Conservation (phyloP, 2,888 invertebrate genomes). For the Venustoraphidia nigricollis region DNA sequence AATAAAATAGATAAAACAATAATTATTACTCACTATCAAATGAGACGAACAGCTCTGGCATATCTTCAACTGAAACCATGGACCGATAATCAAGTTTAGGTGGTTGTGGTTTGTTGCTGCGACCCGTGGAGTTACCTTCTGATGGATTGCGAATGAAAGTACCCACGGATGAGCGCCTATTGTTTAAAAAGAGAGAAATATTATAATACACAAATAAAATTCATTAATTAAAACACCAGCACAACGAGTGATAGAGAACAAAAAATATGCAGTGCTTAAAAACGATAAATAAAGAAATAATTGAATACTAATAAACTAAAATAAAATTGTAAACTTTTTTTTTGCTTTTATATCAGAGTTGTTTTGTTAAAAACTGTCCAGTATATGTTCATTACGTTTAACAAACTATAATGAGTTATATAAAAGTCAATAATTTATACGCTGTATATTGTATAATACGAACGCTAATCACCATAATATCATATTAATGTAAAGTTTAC, state of each 20-base stretch:
- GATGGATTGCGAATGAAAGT: conserved; percentile 63
- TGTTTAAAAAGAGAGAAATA: not conserved
- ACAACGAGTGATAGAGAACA: not conserved
- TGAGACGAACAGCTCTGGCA: conserved; percentile 87
- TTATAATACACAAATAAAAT: not conserved
- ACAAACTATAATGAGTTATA: no score
- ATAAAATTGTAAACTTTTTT: not conserved
- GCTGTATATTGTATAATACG: no score
- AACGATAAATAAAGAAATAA: not conserved
- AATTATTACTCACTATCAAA: conserved; percentile 68
- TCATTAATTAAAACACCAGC: not conserved
- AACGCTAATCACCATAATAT: no score
- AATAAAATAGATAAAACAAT: conserved; percentile 6
- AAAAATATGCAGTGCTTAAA: not conserved
- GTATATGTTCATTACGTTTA: no score
- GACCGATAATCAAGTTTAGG: conserved; percentile 79
- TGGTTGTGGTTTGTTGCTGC: conserved; percentile 38
- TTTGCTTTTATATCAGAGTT: no score
- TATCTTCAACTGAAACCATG: conserved; percentile 88
- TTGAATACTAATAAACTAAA: not conserved
- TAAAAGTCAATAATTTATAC: no score
- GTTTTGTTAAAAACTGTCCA: no score
- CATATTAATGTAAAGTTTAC: no score
- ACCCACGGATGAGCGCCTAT: conserved; percentile 72
- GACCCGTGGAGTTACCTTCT: conserved; percentile 41